Percentiles rank a stretch among this genome's conserved stretches.
Conservation (phyloP, 2,797 vertebrate genomes). For the Selene dorsalis region DNA sequence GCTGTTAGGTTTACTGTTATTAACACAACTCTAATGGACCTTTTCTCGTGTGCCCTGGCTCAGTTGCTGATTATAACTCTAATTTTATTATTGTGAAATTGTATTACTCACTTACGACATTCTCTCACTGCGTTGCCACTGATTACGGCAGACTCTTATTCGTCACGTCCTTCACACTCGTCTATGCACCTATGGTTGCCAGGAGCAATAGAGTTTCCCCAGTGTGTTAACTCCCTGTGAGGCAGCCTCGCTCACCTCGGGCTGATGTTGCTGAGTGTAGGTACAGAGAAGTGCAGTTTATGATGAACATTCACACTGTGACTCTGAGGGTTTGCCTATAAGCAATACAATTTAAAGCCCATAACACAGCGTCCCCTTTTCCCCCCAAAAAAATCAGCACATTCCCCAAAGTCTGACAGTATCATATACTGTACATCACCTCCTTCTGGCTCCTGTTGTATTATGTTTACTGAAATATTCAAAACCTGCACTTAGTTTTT, state of each 20-base stretch:
- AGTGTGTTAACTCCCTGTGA: slow-evolving; percentile 55
- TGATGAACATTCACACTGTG: slow-evolving; percentile 49
- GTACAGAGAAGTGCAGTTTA: slow-evolving; percentile 30
- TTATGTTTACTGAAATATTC: slow-evolving; percentile 17
- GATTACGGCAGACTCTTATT: slow-evolving; percentile 58
- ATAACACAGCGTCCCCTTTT: slow-evolving; percentile 7
- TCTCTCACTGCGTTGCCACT: slow-evolving; percentile 42
- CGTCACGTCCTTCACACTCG: slow-evolving; percentile 65
- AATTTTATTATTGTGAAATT: slow-evolving; percentile 59
- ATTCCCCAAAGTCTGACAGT: slow-evolving; percentile 1
- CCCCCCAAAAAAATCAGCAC: background rate
- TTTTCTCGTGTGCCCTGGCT: slow-evolving; percentile 43
- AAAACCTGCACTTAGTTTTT: background rate
- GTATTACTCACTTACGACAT: slow-evolving; percentile 47
- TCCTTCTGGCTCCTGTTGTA: slow-evolving; percentile 7
- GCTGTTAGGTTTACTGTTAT: slow-evolving; percentile 46
- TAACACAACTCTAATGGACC: slow-evolving; percentile 35
- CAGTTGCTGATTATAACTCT: slow-evolving; percentile 55
- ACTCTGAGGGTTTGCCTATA: slow-evolving; percentile 33
- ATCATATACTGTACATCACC: background rate
- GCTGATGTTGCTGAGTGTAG: slow-evolving; percentile 50
- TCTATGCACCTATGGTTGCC: slow-evolving; percentile 61
- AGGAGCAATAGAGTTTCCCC: slow-evolving; percentile 64
- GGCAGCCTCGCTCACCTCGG: slow-evolving; percentile 53
- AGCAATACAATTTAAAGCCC: slow-evolving; percentile 40